phyloP scores from a whole-genome alignment of 2,797 vertebrate species.

The Fistularia commersonii region DNA sequence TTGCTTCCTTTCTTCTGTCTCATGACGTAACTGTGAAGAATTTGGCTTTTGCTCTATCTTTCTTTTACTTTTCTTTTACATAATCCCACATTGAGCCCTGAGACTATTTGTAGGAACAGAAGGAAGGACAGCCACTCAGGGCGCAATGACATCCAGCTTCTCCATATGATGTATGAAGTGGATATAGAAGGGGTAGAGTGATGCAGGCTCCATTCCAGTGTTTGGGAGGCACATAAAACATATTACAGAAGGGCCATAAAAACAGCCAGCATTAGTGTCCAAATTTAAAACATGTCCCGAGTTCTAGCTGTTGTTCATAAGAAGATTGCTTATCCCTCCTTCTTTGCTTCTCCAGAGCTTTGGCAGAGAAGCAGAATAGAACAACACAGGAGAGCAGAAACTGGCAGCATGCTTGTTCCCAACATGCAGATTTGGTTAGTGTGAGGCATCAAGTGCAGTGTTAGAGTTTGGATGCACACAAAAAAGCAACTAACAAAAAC shows the following conservation, averaged over 20 bases:
- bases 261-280: slow-evolving; percentile 56
- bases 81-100: slow-evolving; percentile 28
- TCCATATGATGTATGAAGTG: slow-evolving; percentile 56
- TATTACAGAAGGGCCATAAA: slow-evolving; percentile 55
- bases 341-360: slow-evolving; percentile 37
- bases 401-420: slow-evolving; percentile 43
- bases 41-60: slow-evolving; percentile 3
- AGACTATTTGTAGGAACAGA: slow-evolving; percentile 29
- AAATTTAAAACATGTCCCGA: slow-evolving; percentile 72
- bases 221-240: slow-evolving; percentile 62
- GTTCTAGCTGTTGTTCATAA: slow-evolving; percentile 55
- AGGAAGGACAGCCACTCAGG: slow-evolving; percentile 36
- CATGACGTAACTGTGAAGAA: slow-evolving; percentile 16
- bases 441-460: slow-evolving; percentile 22
- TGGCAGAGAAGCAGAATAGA: slow-evolving; percentile 45
- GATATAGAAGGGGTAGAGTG: slow-evolving; percentile 26
- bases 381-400: slow-evolving; percentile 45
- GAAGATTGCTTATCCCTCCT: slow-evolving; percentile 34
- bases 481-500: too few relatives aligned
- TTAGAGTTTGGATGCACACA: slow-evolving; percentile 7
- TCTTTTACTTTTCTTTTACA: slow-evolving; percentile 5
- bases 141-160: slow-evolving; percentile 50
- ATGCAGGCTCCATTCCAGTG: slow-evolving; percentile 37
- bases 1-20: neutral
- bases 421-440: slow-evolving; percentile 50